Conservation (phyloP, 2,888 invertebrate species). For the Caenorhabditis sinica region DNA sequence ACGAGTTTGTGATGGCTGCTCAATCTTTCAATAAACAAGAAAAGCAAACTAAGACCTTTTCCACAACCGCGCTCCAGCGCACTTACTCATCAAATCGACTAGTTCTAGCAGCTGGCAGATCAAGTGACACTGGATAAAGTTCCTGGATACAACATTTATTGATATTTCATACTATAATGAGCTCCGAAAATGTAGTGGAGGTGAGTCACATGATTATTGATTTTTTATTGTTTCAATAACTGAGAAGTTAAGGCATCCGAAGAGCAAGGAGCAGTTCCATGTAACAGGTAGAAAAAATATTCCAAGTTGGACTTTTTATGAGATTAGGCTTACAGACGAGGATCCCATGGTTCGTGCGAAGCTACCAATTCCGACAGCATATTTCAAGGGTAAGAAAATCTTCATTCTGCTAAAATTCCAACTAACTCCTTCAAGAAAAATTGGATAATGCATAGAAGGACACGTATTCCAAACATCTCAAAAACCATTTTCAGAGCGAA, state of each 20-base stretch:
- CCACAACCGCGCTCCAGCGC: constrained; percentile 46
- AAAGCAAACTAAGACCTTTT: not conserved
- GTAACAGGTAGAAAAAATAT: constrained; percentile 22
- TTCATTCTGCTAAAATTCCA: no score
- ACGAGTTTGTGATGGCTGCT: constrained; percentile 22
- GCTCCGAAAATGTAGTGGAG: constrained; percentile 16
- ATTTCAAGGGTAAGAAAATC: constrained; percentile 48
- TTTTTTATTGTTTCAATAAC: not conserved
- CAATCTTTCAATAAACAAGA: constrained; percentile 35
- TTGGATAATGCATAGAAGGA: not conserved
- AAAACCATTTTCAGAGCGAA: constrained; percentile 53
- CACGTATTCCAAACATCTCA: not conserved
- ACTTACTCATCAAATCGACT: constrained; percentile 24
- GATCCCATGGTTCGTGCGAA: constrained; percentile 4
- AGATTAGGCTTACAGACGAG: constrained; percentile 3
- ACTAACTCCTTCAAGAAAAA: no score
- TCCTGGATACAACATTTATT: not conserved
- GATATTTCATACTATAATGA: constrained; percentile 26
- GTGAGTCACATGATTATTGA: constrained; percentile 7
- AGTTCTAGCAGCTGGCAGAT: constrained; percentile 9
- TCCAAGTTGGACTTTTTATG: not conserved
- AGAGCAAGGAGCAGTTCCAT: constrained; percentile 31
- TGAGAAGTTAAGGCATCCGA: constrained; percentile 10
- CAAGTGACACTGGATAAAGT: constrained; percentile 47
- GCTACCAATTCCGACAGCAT: constrained; percentile 33